These are phyloP conservation scores for Microctonus hyperodae DNA, from an alignment of 2,888 invertebrate species.

Conservation along the genomic window DNA sequence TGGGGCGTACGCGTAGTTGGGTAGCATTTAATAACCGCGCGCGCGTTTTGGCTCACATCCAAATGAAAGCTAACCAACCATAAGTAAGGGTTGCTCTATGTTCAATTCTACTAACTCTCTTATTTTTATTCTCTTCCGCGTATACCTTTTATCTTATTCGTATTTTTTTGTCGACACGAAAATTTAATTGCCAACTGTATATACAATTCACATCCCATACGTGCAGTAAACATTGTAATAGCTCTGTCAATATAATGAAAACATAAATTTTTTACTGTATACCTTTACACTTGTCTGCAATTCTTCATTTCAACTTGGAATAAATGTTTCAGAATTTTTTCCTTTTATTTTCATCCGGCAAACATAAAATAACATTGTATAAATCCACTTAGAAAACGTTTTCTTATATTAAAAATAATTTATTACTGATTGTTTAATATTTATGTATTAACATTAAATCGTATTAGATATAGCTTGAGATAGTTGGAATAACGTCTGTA, in stretches of 20 bases:
- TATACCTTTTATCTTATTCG: background rate
- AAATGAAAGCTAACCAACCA: constrained; percentile 35
- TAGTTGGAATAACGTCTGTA: constrained; percentile 14
- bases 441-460: background rate
- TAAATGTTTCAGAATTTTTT: background rate
- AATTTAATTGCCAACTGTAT: constrained; percentile 29
- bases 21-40: constrained; percentile 39
- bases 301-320: background rate
- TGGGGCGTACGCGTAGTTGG: constrained; percentile 34
- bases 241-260: background rate
- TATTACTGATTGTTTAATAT: too few relatives aligned
- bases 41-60: constrained; percentile 30
- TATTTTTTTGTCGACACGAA: background rate
- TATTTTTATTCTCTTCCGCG: constrained; percentile 10
- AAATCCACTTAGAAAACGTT: too few relatives aligned
- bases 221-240: constrained; percentile 15
- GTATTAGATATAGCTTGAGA: background rate
- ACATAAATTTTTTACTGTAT: background rate
- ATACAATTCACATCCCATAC: background rate
- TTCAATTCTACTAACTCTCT: constrained; percentile 6
- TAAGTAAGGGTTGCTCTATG: constrained; percentile 4
- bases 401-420: too few relatives aligned
- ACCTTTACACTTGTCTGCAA: constrained; percentile 1
- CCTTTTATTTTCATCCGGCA: background rate
- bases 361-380: too few relatives aligned